Percentiles rank a stretch among this genome's conserved stretches.
These are phyloP conservation scores for Trichogramma evanescens DNA, from an alignment of 2,888 invertebrate species.

Conservation along the genomic window DNA sequence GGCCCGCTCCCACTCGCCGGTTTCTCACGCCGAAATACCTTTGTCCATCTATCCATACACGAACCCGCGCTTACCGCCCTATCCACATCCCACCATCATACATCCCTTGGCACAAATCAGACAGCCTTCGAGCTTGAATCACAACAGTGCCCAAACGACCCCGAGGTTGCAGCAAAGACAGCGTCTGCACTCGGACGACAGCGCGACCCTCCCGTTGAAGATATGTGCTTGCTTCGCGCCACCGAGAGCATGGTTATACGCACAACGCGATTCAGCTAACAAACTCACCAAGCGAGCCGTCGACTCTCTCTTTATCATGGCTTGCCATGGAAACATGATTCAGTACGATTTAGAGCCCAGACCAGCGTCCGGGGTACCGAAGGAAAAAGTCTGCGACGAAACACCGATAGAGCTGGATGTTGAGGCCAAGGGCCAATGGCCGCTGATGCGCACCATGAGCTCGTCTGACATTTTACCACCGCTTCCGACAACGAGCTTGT, in stretches of 20 bases:
- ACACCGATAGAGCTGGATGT: constrained; percentile 79
- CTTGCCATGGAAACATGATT: constrained; percentile 77
- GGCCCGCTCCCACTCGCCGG: constrained; percentile 48
- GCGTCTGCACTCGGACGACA: constrained; percentile 65
- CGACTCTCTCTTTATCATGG: constrained; percentile 84
- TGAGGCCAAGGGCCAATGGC: constrained; percentile 86
- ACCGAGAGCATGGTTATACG: constrained; percentile 64
- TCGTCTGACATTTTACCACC: constrained; percentile 69
- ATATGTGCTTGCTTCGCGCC: constrained; percentile 76
- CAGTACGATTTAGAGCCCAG: constrained; percentile 84
- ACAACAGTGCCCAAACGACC: constrained; percentile 38
- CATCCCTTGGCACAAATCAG: constrained; percentile 81
- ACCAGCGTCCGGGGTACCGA: constrained; percentile 61
- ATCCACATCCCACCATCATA: constrained; percentile 75
- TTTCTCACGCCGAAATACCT: constrained; percentile 48
- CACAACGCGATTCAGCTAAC: constrained; percentile 41
- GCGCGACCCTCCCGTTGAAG: constrained; percentile 62
- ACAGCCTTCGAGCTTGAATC: constrained; percentile 52
- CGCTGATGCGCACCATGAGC: constrained; percentile 61
- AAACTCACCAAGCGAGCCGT: constrained; percentile 53
- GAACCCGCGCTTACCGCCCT: constrained; percentile 87
- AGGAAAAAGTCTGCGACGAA: constrained; percentile 81
- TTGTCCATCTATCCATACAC: constrained; percentile 57
- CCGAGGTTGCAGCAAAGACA: constrained; percentile 50
- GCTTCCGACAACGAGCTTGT: constrained; percentile 63